Conservation (phyloP, 2,113 vertebrate species). For the mouse (Mus musculus) region DNA sequence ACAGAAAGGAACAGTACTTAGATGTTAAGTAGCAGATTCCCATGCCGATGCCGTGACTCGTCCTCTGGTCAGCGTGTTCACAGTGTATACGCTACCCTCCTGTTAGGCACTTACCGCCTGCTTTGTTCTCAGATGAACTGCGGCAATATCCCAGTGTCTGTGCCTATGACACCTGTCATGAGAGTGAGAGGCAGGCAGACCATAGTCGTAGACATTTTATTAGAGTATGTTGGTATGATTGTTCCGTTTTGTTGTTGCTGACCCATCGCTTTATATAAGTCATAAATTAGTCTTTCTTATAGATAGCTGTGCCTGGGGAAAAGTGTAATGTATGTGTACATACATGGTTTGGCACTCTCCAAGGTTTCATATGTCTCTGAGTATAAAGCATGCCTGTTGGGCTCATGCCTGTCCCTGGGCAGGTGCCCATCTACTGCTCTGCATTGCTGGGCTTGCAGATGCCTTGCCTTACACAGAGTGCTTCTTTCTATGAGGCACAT, state of each 20-base stretch:
- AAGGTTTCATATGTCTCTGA: neutral
- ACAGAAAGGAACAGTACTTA: neutral
- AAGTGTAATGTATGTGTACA: neutral
- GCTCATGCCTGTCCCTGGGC: neutral
- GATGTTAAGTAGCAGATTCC: neutral
- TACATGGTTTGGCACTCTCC: neutral
- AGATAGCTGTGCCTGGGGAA: neutral
- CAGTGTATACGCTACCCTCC: neutral
- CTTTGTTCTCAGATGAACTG: neutral
- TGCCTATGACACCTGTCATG: neutral
- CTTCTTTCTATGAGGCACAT: neutral
- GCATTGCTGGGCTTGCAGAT: neutral
- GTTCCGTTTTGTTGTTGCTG: neutral
- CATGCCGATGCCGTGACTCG: no score
- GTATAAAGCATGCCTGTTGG: neutral
- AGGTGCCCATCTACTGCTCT: rapidly evolving
- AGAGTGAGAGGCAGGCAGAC: neutral
- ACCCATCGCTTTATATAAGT: neutral
- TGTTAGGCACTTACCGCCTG: neutral
- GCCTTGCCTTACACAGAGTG: rapidly evolving
- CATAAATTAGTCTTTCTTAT: neutral
- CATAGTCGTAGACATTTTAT: neutral
- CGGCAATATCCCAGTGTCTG: neutral
- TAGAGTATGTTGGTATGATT: neutral
- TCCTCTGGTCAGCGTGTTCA: neutral